These are phyloP conservation scores for Sphenodon punctatus DNA, from an alignment of 2,797 vertebrate species.

Conservation along the genomic window DNA sequence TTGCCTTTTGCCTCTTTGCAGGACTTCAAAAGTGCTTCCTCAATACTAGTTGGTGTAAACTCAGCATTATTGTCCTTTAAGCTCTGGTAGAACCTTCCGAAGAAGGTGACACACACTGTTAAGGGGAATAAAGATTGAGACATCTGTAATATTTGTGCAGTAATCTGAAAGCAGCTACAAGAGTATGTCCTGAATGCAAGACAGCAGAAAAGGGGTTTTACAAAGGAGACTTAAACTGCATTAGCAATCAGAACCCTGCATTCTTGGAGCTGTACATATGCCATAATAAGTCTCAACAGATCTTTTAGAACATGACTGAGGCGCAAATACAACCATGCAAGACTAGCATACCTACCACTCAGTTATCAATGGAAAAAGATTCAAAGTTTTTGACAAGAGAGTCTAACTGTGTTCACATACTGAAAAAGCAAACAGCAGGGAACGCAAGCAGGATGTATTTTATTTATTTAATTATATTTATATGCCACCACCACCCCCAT, in stretches of 20 bases:
- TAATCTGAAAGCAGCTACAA: not conserved
- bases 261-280: not conserved
- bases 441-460: no score
- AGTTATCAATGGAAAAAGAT: no score
- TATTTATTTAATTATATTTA: no score
- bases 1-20: slow-evolving; percentile 92
- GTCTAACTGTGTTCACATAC: no score
- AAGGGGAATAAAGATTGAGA: slow-evolving; percentile 38
- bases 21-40: slow-evolving; percentile 83
- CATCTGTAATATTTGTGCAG: not conserved
- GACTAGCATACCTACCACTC: no score
- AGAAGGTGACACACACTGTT: slow-evolving; percentile 90
- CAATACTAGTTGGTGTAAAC: slow-evolving; percentile 84
- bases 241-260: not conserved
- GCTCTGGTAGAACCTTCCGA: slow-evolving; percentile 89
- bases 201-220: not conserved
- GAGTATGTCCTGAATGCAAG: not conserved
- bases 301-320: not conserved
- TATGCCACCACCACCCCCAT: no score
- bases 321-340: no score
- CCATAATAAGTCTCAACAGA: not conserved
- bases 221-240: not conserved
- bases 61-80: slow-evolving; percentile 83
- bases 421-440: no score
- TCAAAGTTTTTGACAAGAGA: no score